phyloP scores from a whole-genome alignment of 2,888 invertebrate species.

The Minunthozetes semirufus region DNA sequence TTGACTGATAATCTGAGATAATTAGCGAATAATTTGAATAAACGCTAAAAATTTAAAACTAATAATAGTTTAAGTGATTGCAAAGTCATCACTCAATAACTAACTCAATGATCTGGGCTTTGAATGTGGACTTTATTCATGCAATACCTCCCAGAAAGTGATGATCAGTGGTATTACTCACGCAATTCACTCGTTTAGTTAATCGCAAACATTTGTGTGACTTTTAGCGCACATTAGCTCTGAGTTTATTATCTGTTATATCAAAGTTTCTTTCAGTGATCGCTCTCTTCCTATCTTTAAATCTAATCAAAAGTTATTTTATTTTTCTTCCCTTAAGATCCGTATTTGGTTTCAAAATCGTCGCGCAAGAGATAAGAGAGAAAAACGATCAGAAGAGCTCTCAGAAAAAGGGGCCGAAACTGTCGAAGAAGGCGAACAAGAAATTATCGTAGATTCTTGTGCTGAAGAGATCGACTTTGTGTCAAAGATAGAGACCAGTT shows the following conservation, averaged over 20 bases:
- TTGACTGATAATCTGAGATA: too few species aligned
- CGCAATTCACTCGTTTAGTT: constrained; percentile 23
- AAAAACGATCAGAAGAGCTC: constrained; percentile 29
- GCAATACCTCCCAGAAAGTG: constrained; percentile 19
- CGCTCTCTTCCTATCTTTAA: neutral
- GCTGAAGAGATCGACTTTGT: neutral
- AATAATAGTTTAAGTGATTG: too few species aligned
- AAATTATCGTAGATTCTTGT: neutral
- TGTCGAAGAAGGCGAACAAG: neutral
- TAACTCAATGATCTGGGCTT: too few species aligned
- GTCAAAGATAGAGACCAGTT: neutral
- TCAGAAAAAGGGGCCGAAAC: neutral
- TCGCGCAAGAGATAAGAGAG: constrained; percentile 39
- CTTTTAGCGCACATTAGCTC: constrained; percentile 3
- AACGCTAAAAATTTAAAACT: too few species aligned
- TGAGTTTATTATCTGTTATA: neutral
- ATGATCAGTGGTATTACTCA: neutral
- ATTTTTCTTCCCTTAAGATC: constrained; percentile 22
- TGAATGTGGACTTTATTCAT: neutral
- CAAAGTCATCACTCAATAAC: too few species aligned
- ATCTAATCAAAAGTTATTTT: neutral
- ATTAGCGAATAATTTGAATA: too few species aligned
- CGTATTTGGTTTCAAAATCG: constrained; percentile 41
- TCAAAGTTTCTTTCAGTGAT: neutral
- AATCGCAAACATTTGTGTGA: constrained; percentile 4